Evolutionary conservation across 2,113 vertebrate genomes (phyloP).

Genomic region (Phyllopteryx taeniolatus): DNA sequence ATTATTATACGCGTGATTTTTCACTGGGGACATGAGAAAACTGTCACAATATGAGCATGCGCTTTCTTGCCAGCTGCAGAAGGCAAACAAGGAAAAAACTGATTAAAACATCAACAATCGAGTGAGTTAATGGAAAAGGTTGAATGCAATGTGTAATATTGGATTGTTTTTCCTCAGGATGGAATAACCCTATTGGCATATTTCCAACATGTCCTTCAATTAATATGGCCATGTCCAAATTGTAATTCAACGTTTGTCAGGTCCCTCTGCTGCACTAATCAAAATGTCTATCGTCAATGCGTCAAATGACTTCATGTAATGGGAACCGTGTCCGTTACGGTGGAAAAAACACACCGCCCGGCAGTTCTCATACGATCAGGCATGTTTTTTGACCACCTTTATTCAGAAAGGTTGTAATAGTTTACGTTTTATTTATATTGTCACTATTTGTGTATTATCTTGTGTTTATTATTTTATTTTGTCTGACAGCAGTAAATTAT

Average conservation of each 20-base stretch:
- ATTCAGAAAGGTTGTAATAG: not conserved
- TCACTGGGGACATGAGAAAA: not conserved
- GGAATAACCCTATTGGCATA: constrained; percentile 7
- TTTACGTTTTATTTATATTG: not conserved
- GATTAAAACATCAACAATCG: not conserved
- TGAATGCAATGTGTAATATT: not conserved
- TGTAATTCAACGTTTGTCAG: not conserved
- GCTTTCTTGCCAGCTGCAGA: not conserved
- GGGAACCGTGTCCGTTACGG: not conserved
- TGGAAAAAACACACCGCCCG: not conserved
- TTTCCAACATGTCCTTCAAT: constrained; percentile 14
- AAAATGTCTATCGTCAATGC: not conserved
- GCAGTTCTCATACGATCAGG: not conserved
- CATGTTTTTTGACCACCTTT: not conserved
- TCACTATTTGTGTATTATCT: not conserved
- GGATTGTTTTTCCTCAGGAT: constrained; percentile 5
- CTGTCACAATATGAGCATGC: not conserved
- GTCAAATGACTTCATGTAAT: not conserved
- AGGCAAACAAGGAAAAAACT: not conserved
- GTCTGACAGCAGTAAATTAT: not conserved
- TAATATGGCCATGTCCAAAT: not conserved
- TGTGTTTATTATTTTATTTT: not conserved
- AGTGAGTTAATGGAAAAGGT: not conserved
- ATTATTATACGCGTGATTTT: not conserved
- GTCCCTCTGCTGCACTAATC: constrained; percentile 1